phyloP scores from a whole-genome alignment of 1,140 invertebrate species.

The Probaryconus sp. region DNA sequence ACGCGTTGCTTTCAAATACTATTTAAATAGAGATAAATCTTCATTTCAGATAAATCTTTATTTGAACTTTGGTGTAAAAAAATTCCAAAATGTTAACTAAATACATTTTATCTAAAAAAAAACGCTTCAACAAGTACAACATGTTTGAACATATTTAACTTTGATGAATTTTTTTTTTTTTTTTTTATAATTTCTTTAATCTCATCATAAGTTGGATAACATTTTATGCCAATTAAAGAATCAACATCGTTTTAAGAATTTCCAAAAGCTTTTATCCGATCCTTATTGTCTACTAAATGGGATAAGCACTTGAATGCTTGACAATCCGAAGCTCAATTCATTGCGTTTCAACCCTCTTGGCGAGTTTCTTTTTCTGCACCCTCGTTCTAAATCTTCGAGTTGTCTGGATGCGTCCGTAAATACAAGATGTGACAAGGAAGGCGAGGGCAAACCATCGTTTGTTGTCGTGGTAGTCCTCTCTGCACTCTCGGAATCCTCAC shows the following conservation, averaged over 20 bases:
- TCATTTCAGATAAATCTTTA: too few relatives aligned
- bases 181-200: neutral
- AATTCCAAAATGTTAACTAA: too few relatives aligned
- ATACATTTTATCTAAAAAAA: too few relatives aligned
- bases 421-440: conserved; percentile 27
- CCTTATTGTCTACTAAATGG: conserved; percentile 21
- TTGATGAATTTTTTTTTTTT: conserved; percentile 1
- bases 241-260: neutral
- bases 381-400: conserved; percentile 34
- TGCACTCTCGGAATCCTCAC: conserved; percentile 28
- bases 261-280: conserved; percentile 4
- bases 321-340: conserved; percentile 37
- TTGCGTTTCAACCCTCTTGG: conserved; percentile 3
- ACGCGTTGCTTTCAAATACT: too few relatives aligned
- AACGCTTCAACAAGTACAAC: too few relatives aligned
- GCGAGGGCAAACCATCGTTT: conserved; percentile 14
- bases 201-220: too few relatives aligned
- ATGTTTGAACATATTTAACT: too few relatives aligned
- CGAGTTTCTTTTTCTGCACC: conserved; percentile 31
- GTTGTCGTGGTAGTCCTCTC: conserved; percentile 1
- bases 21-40: too few relatives aligned
- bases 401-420: conserved; percentile 31
- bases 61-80: too few relatives aligned
- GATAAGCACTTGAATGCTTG: conserved; percentile 29
- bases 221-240: conserved; percentile 29